Conservation (phyloP, 1,140 invertebrate species). For the Sarcophaga bullata region DNA sequence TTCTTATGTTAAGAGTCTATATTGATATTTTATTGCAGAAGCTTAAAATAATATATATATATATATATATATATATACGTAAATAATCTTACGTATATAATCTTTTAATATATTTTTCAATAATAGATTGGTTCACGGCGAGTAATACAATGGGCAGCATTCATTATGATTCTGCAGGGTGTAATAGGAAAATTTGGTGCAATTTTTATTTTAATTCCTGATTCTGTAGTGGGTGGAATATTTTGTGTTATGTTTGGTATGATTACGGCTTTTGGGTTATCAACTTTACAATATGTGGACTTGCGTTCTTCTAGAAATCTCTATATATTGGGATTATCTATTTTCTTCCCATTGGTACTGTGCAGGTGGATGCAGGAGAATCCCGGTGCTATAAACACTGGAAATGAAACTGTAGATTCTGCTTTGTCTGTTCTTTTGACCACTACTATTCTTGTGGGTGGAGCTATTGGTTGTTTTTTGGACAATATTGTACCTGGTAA, state of each 20-base stretch:
- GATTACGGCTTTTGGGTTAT: constrained; percentile 84
- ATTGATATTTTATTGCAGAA: no score
- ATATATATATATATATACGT: no score
- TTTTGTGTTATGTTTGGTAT: constrained; percentile 90
- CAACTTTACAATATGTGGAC: constrained; percentile 85
- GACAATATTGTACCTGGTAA: constrained; percentile 89
- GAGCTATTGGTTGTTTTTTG: constrained; percentile 81
- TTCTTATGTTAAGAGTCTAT: no score
- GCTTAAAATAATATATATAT: no score
- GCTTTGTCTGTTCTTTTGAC: constrained; percentile 82
- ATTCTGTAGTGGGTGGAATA: constrained; percentile 87
- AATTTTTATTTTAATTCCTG: constrained; percentile 87
- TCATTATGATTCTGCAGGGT: constrained; percentile 82
- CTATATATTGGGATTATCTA: constrained; percentile 87
- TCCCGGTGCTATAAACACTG: constrained; percentile 75
- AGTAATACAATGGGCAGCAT: constrained; percentile 83
- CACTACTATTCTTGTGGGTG: constrained; percentile 87
- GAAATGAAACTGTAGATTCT: constrained; percentile 76
- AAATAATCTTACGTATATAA: no score
- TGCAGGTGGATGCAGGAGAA: constrained; percentile 80
- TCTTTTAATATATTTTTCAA: neutral
- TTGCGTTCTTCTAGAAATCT: constrained; percentile 84
- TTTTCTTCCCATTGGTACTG: constrained; percentile 84
- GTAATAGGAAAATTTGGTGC: constrained; percentile 86
- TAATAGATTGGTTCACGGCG: constrained; percentile 81